Conservation (phyloP, 2,113 vertebrate species). For the Macroglossus sobrinus region DNA sequence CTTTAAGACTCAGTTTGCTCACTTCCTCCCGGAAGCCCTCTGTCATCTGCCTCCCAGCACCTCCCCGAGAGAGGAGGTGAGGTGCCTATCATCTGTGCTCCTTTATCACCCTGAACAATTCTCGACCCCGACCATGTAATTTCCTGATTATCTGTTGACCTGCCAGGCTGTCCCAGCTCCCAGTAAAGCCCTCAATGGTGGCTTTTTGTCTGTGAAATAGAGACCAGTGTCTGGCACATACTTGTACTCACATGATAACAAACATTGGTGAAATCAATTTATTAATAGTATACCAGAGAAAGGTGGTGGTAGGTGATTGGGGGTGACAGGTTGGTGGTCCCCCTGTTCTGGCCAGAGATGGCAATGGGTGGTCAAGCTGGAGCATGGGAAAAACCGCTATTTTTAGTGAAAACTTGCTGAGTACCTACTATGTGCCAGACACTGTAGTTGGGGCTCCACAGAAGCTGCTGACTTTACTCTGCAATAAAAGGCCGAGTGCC, state of each 20-base stretch:
- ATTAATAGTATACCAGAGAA: background rate
- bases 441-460: background rate
- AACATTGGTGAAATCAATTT: background rate
- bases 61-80: background rate
- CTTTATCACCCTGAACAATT: background rate
- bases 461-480: background rate
- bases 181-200: fast-evolving
- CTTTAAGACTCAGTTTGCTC: background rate
- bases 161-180: too few relatives aligned
- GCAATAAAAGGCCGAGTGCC: too few relatives aligned
- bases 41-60: background rate
- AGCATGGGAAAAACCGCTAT: background rate
- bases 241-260: background rate
- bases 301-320: background rate
- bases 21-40: background rate
- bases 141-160: background rate
- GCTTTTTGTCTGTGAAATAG: background rate
- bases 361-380: background rate
- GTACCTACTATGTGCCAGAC: background rate
- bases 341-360: background rate
- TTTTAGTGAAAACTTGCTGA: background rate
- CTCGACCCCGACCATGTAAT: background rate
- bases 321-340: too few relatives aligned
- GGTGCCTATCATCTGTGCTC: background rate
- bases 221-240: background rate